Evolutionary conservation across 2,797 vertebrate species (phyloP).

Genomic region (Premnoplex brunnescens): DNA sequence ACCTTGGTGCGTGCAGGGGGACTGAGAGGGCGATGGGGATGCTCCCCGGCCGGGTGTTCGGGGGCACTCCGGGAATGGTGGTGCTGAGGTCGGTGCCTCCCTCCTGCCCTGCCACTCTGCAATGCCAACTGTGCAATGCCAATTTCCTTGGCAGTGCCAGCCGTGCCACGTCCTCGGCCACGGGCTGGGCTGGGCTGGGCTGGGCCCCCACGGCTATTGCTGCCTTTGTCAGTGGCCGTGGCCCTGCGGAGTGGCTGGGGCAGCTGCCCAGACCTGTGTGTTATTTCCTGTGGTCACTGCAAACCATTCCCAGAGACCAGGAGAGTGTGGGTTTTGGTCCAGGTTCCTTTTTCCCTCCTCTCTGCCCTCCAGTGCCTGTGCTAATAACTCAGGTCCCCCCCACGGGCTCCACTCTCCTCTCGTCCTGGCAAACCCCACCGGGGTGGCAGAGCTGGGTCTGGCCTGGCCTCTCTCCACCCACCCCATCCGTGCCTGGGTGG

Average conservation of each 20-base stretch:
- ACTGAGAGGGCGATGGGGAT: fast-evolving
- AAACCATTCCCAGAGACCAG: background rate
- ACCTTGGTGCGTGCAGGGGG: fast-evolving
- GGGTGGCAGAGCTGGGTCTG: fast-evolving
- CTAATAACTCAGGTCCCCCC: fast-evolving
- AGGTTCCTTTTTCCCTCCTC: background rate
- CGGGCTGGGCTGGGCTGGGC: background rate
- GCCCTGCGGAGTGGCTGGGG: background rate
- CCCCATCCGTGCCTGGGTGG: fast-evolving
- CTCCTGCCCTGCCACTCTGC: fast-evolving
- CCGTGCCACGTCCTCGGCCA: fast-evolving
- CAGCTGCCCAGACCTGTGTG: background rate
- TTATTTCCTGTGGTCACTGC: background rate
- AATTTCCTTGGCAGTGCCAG: fast-evolving
- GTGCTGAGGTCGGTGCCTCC: fast-evolving
- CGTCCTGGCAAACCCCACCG: fast-evolving
- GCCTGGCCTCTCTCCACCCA: fast-evolving
- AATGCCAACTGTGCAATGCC: too few species aligned
- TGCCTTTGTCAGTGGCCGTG: fast-evolving
- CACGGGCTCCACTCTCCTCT: fast-evolving
- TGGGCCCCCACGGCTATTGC: background rate
- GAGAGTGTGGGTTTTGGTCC: background rate
- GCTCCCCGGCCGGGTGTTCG: fast-evolving
- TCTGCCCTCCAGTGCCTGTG: background rate
- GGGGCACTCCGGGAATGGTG: fast-evolving